Base-by-base conservation (phyloP, 2,797 vertebrate species). In the Lepus oiostolus region DNA sequence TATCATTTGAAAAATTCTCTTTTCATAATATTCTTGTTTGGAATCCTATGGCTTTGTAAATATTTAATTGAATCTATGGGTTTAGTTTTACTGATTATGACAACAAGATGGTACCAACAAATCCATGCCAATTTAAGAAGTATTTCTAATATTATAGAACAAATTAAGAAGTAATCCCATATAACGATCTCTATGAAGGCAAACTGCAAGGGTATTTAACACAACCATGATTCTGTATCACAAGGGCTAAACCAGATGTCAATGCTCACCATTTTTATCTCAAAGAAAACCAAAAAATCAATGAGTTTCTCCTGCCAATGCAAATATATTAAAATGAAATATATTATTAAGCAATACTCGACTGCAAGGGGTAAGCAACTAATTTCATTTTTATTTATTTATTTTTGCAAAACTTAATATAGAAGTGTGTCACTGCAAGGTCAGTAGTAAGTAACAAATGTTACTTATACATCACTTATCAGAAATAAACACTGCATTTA, bases 231-330 rank as follows among this genome's bases (percentile, higher is more conserved):
- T 87, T 97, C 95, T 16, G 6, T 91, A 93, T 92, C 89, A 90
- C 63, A 93, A 97, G 76, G 84, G 91, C 22, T 72, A 97, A 96
- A 96, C 35, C 38, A 95, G 90, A 96, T 97, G 96, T 76, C 80
- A 95, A 95, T 96, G 93, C 97, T 96, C 96, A 98, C 97, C 98
- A 96, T 94, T 97, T 97, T 96, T 95, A 50, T 96, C 17, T 58
- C 19, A 5, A 21, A 16, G 2, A 58, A 58, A 58, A 54, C 96
- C 26, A 80, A 85, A 96, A 85, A 84, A 80, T 75, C 90, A 97
- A 71, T 94, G 50, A 60, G 88, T 62, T 83, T 85, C 96, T 97
- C 93, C n/a, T 80, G 82, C 93, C 94, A 91, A 95, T 35, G 62
- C n/a, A 91, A 72, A 96, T 96, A 17, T 89, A 95, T 97, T 98